phyloP scores from a whole-genome alignment of 2,113 vertebrate genomes.

The Cacatua alba region DNA sequence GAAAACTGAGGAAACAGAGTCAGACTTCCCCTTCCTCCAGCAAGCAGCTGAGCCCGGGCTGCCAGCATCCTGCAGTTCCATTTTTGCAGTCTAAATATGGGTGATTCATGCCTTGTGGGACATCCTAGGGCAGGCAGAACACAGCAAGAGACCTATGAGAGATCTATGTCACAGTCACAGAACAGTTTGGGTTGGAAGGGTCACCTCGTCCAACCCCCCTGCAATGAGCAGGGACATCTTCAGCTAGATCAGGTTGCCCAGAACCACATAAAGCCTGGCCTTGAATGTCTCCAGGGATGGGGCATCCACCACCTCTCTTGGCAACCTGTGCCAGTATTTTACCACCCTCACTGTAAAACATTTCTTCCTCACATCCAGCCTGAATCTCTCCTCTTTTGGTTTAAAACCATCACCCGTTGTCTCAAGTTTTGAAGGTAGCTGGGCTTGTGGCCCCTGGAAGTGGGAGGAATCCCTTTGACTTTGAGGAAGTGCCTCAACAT shows the following conservation, averaged over 20 bases:
- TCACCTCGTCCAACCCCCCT: neutral
- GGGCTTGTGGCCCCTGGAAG: neutral
- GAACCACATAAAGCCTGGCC: neutral
- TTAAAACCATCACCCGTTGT: neutral
- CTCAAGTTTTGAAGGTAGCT: neutral
- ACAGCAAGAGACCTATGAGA: neutral
- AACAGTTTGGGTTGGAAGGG: neutral
- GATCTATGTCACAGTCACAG: neutral
- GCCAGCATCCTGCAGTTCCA: neutral
- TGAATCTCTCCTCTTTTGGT: neutral
- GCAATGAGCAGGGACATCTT: neutral
- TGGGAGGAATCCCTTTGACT: neutral
- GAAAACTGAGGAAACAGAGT: constrained; percentile 27
- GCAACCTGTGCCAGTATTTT: neutral
- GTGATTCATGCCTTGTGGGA: neutral
- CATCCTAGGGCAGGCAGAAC: neutral
- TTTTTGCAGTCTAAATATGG: neutral
- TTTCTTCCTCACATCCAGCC: neutral
- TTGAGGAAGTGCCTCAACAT: neutral
- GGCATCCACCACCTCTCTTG: neutral
- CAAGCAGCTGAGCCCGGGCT: neutral
- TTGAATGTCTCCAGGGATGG: neutral
- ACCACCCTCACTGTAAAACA: neutral
- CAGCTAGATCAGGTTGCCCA: neutral
- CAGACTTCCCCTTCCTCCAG: constrained; percentile 48